Conservation (phyloP, 2,113 vertebrate genomes). For the Anolis sagrei region DNA sequence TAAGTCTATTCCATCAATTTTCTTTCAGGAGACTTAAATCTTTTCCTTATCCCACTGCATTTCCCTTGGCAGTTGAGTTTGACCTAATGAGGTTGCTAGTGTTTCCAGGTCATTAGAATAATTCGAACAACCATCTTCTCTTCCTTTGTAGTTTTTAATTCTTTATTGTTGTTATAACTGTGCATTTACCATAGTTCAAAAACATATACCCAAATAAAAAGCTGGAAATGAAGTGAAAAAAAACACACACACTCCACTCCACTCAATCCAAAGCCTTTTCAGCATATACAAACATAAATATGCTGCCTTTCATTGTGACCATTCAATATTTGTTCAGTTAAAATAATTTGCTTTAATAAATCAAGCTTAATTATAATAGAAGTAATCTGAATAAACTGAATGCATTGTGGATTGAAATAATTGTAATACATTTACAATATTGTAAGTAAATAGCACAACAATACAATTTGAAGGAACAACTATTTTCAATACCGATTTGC, state of each 20-base stretch:
- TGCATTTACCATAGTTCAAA: neutral
- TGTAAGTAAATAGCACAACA: neutral
- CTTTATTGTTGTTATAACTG: no score
- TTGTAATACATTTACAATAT: neutral
- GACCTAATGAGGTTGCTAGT: no score
- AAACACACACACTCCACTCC: neutral
- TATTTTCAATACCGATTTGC: neutral
- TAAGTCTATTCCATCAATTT: no score
- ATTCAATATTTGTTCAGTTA: neutral
- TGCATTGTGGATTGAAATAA: neutral
- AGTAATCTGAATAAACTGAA: no score
- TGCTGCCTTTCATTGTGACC: neutral
- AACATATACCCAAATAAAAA: neutral
- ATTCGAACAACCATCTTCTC: no score
- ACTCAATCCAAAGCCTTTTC: constrained; percentile 10
- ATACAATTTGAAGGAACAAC: neutral
- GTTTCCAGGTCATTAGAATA: no score
- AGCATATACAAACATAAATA: neutral
- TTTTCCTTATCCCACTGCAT: no score
- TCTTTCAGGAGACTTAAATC: no score
- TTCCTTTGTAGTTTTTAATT: no score
- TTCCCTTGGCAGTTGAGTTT: no score
- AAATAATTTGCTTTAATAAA: neutral
- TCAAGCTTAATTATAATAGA: no score
- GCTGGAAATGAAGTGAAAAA: neutral